Evolutionary conservation across 2,797 vertebrate species (phyloP), one percentile per base, ranked within the genome.

Genomic region (Telmatherina bonti): DNA sequence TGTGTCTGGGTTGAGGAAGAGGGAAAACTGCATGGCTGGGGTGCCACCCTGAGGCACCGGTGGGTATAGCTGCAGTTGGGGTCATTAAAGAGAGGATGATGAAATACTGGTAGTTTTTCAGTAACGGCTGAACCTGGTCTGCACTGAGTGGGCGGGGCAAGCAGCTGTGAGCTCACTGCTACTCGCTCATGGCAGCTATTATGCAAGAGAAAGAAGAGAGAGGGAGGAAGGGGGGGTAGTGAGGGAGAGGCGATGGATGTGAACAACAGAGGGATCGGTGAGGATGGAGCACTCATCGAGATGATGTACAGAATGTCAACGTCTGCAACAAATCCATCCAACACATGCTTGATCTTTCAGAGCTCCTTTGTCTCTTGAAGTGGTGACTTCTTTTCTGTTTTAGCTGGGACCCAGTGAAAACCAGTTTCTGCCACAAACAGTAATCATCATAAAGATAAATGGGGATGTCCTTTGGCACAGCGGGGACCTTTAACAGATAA

Each of bases 41-140:
- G 88, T 93, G 91, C 93, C 94, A 93, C 92, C 92, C 61, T 82
- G 90, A 93, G 94, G 91, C 62, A 68, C 53, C 79, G 56, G 57
- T 54, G 15, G 68, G 88, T 72, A 92, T 74, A 62, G 76, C 86
- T 64, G 54, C 78, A 62, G 73, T 53, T 70, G 78, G 84, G 83
- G 85, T 88, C 85, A 90, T 70, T 35, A 83, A 86, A 79, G 87
- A 67, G 69, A 85, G 87, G 91, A 95, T 95, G 94, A 95, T 95
- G 94, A 95, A 95, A 95, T 94, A 92, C 91, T 93, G 93, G 90
- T 91, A 74, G 90, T 86, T 92, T 93, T 95, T 94, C 92, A 94
- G 94, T 90, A 95, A 95, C 78, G 88, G 88, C 85, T 86, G 79
- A 88, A 79, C 79, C 69, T 52, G 70, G 72, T 49, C 53, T 9